Evolutionary conservation across 1,140 invertebrate species (phyloP).

Genomic region (Drosophila azteca): DNA sequence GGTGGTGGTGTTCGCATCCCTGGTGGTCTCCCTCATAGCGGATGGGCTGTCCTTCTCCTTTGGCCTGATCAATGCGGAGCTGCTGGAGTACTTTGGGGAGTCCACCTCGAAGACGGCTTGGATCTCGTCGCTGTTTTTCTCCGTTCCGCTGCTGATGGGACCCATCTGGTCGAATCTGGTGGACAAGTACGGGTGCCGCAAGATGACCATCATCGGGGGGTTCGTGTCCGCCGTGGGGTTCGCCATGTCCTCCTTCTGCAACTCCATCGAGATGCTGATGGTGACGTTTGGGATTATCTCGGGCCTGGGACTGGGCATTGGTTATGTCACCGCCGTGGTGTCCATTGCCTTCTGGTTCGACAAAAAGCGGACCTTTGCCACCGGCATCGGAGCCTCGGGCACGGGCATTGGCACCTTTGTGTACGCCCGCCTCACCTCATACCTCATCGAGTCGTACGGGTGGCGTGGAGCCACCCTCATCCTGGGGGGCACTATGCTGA

Average conservation of each 20-base stretch:
- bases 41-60: constrained; percentile 97
- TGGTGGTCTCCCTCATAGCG: constrained; percentile 95
- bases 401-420: constrained; percentile 91
- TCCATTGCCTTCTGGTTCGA: constrained; percentile 98
- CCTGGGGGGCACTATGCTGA: constrained; percentile 92
- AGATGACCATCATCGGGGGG: constrained; percentile 92
- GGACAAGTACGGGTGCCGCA: constrained; percentile 94
- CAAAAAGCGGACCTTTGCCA: constrained; percentile 94
- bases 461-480: constrained; percentile 95
- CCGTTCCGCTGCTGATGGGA: constrained; percentile 93
- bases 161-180: constrained; percentile 89
- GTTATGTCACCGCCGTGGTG: constrained; percentile 95
- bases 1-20: constrained; percentile 93
- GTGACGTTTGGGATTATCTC: constrained; percentile 94
- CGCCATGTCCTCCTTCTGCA: constrained; percentile 89
- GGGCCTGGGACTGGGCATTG: constrained; percentile 92
- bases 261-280: constrained; percentile 90
- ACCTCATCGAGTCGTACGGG: constrained; percentile 90
- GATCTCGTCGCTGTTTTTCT: constrained; percentile 94
- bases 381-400: constrained; percentile 94
- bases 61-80: constrained; percentile 94
- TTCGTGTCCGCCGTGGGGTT: constrained; percentile 91
- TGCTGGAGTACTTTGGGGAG: constrained; percentile 92
- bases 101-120: constrained; percentile 93
- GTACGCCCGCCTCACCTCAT: constrained; percentile 92